Percentiles rank a stretch among this genome's conserved stretches.
phyloP scores from a whole-genome alignment of 2,888 invertebrate species.

The Clitarchus hookeri region DNA sequence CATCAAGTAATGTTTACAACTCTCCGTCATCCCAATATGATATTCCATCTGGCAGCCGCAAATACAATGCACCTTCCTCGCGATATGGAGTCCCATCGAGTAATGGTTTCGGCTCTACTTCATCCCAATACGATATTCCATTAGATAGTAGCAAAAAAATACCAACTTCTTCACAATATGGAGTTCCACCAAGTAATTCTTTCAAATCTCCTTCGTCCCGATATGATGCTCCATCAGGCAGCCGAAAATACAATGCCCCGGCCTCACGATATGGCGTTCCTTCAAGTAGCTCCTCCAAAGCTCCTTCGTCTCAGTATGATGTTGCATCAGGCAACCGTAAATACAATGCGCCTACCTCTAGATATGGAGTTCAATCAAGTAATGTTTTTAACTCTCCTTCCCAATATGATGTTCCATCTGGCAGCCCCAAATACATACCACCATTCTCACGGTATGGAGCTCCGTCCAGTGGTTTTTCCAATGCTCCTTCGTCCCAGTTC shows the following conservation, averaged over 20 bases:
- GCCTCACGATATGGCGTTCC: background rate
- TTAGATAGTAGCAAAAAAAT: background rate
- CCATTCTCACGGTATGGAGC: conserved; percentile 58
- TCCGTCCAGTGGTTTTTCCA: conserved; percentile 47
- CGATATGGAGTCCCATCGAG: background rate
- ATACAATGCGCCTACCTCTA: background rate
- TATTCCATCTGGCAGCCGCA: conserved; percentile 11
- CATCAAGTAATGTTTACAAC: conserved; percentile 36
- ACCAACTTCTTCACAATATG: background rate
- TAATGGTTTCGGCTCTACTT: too few species aligned
- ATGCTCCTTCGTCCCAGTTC: conserved; percentile 47
- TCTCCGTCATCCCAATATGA: conserved; percentile 33
- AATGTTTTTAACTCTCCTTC: background rate
- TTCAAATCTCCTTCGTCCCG: background rate
- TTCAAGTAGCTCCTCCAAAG: background rate
- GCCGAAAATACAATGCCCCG: background rate
- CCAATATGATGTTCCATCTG: background rate
- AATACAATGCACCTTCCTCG: background rate
- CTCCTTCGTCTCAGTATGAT: conserved; percentile 21
- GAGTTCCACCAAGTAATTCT: background rate
- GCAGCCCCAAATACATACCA: conserved; percentile 51
- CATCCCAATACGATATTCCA: background rate
- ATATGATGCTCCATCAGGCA: background rate
- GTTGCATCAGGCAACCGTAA: too few species aligned
- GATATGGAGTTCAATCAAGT: background rate